phyloP scores from a whole-genome alignment of 2,797 vertebrate species.

The Pampus argenteus region DNA sequence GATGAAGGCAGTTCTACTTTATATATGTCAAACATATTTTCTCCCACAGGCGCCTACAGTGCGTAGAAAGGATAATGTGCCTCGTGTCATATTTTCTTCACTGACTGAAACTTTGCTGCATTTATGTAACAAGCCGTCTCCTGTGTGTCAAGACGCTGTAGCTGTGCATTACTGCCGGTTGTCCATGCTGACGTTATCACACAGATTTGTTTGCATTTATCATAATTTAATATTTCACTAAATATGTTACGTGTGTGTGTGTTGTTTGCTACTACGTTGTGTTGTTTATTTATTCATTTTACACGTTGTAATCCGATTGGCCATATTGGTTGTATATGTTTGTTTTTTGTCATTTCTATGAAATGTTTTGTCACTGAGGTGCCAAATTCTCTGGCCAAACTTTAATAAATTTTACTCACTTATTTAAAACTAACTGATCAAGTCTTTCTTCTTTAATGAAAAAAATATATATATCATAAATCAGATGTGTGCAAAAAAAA shows the following conservation, averaged over 20 bases:
- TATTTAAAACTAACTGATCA: constrained; percentile 63
- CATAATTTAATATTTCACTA: constrained; percentile 60
- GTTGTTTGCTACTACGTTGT: constrained; percentile 60
- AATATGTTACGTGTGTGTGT: constrained; percentile 84
- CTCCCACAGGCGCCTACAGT: not conserved
- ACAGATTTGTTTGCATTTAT: constrained; percentile 30
- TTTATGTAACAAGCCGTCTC: constrained; percentile 29
- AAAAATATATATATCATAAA: too few relatives aligned
- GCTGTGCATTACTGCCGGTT: constrained; percentile 31
- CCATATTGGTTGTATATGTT: constrained; percentile 91
- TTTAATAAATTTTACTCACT: constrained; percentile 80
- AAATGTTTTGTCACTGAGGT: constrained; percentile 87
- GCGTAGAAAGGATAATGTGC: constrained; percentile 28
- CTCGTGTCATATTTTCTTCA: not conserved
- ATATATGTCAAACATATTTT: constrained; percentile 28
- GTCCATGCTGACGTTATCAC: constrained; percentile 16
- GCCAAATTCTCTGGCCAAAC: constrained; percentile 87
- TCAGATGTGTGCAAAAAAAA: constrained; percentile 13
- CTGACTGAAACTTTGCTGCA: constrained; percentile 58
- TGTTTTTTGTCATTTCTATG: constrained; percentile 90
- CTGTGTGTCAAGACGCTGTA: constrained; percentile 28
- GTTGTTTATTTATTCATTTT: constrained; percentile 89
- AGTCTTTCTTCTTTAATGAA: constrained; percentile 10
- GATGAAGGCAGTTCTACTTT: constrained; percentile 14
- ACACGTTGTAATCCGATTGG: constrained; percentile 82